Conservation (phyloP, 1,140 invertebrate genomes). For the Paraescarpia echinospica region DNA sequence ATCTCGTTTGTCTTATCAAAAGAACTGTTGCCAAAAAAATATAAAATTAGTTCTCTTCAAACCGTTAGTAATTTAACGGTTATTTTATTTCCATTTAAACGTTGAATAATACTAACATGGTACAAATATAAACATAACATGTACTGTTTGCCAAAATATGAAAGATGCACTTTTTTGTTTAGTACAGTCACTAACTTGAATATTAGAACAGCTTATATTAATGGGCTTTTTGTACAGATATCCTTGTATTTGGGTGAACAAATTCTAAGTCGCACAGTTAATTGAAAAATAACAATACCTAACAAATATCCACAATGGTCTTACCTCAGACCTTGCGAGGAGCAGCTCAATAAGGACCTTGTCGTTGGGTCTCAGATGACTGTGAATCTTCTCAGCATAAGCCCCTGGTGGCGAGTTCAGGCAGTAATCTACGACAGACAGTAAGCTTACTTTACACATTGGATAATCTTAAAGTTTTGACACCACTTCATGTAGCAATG, state of each 20-base stretch:
- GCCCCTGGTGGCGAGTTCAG: constrained; percentile 32
- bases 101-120: neutral
- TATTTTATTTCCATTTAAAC: neutral
- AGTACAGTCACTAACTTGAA: no score
- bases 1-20: neutral
- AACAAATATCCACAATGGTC: neutral
- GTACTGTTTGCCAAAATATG: neutral
- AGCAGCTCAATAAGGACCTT: constrained; percentile 39
- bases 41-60: neutral
- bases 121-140: neutral
- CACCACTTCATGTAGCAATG: no score
- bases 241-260: no score
- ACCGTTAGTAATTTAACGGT: neutral
- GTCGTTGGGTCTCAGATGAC: constrained; percentile 38
- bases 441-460: neutral
- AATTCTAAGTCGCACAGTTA: neutral
- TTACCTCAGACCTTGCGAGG: constrained; percentile 43
- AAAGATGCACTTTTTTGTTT: neutral
- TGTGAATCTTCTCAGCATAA: constrained; percentile 39
- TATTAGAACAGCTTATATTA: no score
- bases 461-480: neutral
- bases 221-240: no score
- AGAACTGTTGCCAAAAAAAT: neutral
- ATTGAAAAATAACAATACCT: neutral
- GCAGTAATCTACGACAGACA: constrained; percentile 13